A percentile compares a stretch with the other conserved stretches of the same genome.
Conservation (phyloP, 2,888 invertebrate species). For the Zeuzera pyrina region DNA sequence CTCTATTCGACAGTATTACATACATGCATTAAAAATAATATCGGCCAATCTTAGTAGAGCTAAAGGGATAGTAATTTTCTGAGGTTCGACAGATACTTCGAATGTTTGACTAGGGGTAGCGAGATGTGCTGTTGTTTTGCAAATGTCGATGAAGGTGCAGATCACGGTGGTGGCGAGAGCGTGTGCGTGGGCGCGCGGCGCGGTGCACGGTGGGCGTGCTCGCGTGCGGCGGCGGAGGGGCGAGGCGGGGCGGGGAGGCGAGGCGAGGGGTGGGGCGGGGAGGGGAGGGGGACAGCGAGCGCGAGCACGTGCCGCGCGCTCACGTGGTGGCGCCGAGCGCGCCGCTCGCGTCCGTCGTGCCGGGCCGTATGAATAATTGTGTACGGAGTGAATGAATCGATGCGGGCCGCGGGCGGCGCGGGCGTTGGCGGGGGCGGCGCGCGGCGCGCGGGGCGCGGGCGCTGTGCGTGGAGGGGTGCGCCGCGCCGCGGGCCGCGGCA, state of each 20-base stretch:
- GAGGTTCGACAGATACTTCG: too few species aligned
- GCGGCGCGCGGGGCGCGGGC: constrained; percentile 38
- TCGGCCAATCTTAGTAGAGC: too few species aligned
- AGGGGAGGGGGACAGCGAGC: constrained; percentile 30
- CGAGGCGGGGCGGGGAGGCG: constrained; percentile 23
- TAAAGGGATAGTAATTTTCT: too few species aligned
- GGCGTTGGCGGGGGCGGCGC: constrained; percentile 38
- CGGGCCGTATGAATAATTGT: constrained; percentile 68
- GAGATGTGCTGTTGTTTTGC: too few species aligned
- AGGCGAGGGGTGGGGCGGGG: constrained; percentile 24
- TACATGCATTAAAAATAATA: too few species aligned
- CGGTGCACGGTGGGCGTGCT: constrained; percentile 36
- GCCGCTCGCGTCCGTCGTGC: constrained; percentile 54
- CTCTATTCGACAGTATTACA: too few species aligned
- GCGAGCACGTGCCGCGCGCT: constrained; percentile 65
- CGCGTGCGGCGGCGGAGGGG: constrained; percentile 29
- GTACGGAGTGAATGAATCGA: constrained; percentile 71
- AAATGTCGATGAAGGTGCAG: too few species aligned
- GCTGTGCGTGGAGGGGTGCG: constrained; percentile 57
- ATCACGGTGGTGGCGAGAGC: constrained; percentile 1
- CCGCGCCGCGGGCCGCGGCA: constrained; percentile 70
- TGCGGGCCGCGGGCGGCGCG: constrained; percentile 52
- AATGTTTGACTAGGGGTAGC: too few species aligned
- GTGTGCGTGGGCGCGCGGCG: constrained; percentile 26
- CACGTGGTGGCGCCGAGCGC: constrained; percentile 56